Conservation (phyloP, 2,888 invertebrate species). For the Micoletzkya japonica region DNA sequence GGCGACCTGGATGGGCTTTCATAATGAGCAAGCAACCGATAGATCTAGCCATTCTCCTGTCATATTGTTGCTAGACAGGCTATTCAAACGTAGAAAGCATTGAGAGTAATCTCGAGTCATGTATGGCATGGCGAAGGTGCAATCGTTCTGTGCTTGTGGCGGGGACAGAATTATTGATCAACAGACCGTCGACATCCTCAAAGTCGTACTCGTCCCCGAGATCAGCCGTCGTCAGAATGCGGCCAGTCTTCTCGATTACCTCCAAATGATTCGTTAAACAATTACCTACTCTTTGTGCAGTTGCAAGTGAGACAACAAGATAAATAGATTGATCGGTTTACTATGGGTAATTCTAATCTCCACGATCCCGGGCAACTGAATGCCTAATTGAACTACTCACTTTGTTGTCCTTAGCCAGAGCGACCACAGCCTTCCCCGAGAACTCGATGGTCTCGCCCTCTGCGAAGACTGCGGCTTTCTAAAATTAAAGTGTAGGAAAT, state of each 20-base stretch:
- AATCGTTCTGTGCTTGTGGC: too few species aligned
- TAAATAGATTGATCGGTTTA: not conserved
- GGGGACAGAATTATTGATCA: too few species aligned
- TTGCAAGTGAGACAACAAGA: not conserved
- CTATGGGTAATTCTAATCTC: not conserved
- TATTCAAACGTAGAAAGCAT: too few species aligned
- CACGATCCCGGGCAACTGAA: too few species aligned
- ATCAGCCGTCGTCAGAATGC: constrained; percentile 63
- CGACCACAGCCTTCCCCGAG: constrained; percentile 54
- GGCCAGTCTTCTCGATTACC: constrained; percentile 57
- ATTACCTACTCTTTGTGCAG: not conserved
- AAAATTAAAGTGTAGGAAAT: too few species aligned
- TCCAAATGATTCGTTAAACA: not conserved
- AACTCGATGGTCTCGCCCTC: constrained; percentile 56
- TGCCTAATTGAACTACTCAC: not conserved
- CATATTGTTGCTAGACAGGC: not conserved
- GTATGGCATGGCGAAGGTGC: too few species aligned
- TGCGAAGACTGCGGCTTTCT: constrained; percentile 38
- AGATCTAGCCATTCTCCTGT: too few species aligned
- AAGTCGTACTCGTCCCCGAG: constrained; percentile 65
- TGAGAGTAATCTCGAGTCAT: too few species aligned
- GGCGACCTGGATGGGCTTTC: not conserved
- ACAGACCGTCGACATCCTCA: constrained; percentile 64
- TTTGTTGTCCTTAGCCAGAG: constrained; percentile 57
- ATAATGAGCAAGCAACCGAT: too few species aligned